These are phyloP conservation scores for Acanthurus lineatus DNA, from an alignment of 2,797 vertebrate species.

Conservation along the genomic window DNA sequence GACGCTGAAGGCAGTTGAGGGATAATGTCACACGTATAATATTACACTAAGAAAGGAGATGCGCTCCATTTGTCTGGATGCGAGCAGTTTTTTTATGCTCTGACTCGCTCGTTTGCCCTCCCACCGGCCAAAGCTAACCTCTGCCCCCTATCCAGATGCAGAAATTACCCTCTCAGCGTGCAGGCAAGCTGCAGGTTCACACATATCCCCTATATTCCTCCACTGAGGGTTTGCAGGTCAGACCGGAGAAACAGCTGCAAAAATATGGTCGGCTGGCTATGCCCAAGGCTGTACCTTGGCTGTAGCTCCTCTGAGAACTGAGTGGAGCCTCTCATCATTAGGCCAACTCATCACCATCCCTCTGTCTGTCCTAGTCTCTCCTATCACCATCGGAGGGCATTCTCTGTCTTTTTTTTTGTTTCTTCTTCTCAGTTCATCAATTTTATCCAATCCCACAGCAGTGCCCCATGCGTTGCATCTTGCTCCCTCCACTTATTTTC, in stretches of 20 bases:
- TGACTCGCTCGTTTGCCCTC: slow-evolving; percentile 70
- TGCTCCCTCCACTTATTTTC: slow-evolving; percentile 41
- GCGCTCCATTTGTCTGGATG: slow-evolving; percentile 75
- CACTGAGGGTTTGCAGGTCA: slow-evolving; percentile 72
- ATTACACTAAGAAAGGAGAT: slow-evolving; percentile 56
- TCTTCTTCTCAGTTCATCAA: slow-evolving; percentile 35
- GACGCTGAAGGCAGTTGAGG: slow-evolving; percentile 70
- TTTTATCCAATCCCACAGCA: slow-evolving; percentile 30
- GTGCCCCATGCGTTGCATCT: slow-evolving; percentile 27
- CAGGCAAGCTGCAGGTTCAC: slow-evolving; percentile 71
- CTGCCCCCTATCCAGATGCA: slow-evolving; percentile 78
- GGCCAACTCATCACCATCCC: slow-evolving; percentile 67
- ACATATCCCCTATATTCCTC: slow-evolving; percentile 61
- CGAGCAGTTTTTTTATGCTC: slow-evolving; percentile 46
- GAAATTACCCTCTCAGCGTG: slow-evolving; percentile 81
- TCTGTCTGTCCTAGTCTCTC: slow-evolving; percentile 50
- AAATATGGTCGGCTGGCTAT: slow-evolving; percentile 71
- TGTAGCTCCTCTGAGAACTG: slow-evolving; percentile 65
- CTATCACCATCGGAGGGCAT: slow-evolving; percentile 59
- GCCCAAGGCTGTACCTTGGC: slow-evolving; percentile 78
- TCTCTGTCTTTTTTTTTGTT: slow-evolving; percentile 37
- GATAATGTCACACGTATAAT: slow-evolving; percentile 67
- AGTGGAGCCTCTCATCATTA: slow-evolving; percentile 71
- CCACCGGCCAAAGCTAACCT: slow-evolving; percentile 73
- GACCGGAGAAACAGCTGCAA: slow-evolving; percentile 76